These are phyloP conservation scores for Amphibalanus amphitrite DNA, from an alignment of 1,140 invertebrate species.

Conservation along the genomic window DNA sequence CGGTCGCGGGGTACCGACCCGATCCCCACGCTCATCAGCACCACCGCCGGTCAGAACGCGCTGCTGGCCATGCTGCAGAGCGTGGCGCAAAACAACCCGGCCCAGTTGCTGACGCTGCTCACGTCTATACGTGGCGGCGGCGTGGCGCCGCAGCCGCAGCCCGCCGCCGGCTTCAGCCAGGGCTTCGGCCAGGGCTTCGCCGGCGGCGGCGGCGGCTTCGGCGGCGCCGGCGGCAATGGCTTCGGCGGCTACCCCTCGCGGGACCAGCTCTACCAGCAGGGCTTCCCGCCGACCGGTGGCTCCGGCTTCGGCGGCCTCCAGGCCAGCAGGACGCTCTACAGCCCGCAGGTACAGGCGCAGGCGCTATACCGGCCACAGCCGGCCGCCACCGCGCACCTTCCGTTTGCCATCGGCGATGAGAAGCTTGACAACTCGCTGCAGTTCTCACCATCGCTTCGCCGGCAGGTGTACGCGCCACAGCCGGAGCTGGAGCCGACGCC, in stretches of 20 bases:
- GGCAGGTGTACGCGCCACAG: conserved; percentile 3
- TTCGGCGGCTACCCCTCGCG: conserved; percentile 22
- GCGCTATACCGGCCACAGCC: conserved; percentile 20
- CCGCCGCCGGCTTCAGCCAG: no score
- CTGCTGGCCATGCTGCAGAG: background rate
- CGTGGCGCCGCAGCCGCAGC: background rate
- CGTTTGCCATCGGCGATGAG: background rate
- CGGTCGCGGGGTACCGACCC: background rate
- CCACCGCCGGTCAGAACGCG: background rate
- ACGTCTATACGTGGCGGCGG: background rate
- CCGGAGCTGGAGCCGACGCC: background rate
- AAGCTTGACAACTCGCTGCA: conserved; percentile 1
- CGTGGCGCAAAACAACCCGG: background rate
- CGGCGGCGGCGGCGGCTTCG: conserved; percentile 11
- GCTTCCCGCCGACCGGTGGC: conserved; percentile 48
- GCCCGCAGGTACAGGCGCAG: no score
- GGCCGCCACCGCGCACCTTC: background rate
- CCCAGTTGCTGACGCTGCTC: background rate
- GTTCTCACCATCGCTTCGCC: conserved; percentile 4
- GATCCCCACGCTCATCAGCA: background rate
- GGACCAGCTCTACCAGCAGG: conserved; percentile 34
- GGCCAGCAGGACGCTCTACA: conserved; percentile 36
- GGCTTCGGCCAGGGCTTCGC: conserved; percentile 12
- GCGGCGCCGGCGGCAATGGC: conserved; percentile 4
- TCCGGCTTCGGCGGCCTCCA: conserved; percentile 77